These are phyloP conservation scores for Deroplatys truncata DNA, from an alignment of 2,888 invertebrate species.

Conservation along the genomic window DNA sequence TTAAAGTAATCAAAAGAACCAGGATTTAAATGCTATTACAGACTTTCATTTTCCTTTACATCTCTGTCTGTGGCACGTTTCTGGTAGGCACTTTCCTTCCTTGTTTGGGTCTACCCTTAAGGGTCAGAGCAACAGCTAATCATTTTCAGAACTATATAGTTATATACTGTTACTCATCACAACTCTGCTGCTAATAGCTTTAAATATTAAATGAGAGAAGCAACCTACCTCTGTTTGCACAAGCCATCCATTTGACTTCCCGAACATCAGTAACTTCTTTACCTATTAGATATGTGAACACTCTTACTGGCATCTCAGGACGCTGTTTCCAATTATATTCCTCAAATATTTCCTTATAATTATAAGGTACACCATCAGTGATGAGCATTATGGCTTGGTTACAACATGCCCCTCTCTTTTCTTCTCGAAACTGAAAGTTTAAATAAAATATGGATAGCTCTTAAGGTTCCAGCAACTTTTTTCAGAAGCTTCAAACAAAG, in stretches of 20 bases:
- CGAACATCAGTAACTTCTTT: slow-evolving; percentile 80
- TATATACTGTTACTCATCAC: too few species aligned
- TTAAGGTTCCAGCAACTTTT: not conserved
- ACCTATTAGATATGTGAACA: slow-evolving; percentile 98
- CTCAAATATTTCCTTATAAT: slow-evolving; percentile 88
- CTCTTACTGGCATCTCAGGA: slow-evolving; percentile 78
- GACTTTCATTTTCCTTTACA: too few species aligned
- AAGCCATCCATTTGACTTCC: slow-evolving; percentile 92
- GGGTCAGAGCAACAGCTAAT: too few species aligned
- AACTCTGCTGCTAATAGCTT: too few species aligned
- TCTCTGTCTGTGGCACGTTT: too few species aligned
- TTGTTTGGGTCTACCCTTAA: too few species aligned
- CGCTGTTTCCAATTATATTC: slow-evolving; percentile 78
- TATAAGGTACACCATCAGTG: slow-evolving; percentile 97
- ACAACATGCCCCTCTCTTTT: slow-evolving; percentile 65
- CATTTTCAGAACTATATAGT: too few species aligned
- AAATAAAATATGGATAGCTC: not conserved
- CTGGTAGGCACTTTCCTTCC: too few species aligned
- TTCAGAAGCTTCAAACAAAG: too few species aligned
- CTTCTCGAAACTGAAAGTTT: slow-evolving; percentile 36
- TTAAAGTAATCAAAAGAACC: too few species aligned
- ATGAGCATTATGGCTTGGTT: slow-evolving; percentile 98
- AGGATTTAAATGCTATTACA: too few species aligned
- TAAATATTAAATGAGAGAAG: not conserved
- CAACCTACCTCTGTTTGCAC: slow-evolving; percentile 77